These are phyloP conservation scores for Hipposideros armiger DNA, from an alignment of 2,113 vertebrate species.

Conservation along the genomic window DNA sequence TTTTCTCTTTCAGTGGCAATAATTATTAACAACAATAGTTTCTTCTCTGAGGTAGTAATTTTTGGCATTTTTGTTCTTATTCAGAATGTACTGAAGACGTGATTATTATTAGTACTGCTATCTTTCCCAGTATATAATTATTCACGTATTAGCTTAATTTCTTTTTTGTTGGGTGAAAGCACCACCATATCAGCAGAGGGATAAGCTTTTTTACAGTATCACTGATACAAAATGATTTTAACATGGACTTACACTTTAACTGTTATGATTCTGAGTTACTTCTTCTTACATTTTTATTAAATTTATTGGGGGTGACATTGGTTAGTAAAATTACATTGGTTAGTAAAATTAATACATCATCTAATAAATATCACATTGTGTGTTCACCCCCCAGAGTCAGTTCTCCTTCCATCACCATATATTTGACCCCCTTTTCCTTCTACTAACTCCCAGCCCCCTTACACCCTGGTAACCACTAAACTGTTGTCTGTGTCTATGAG, in stretches of 20 bases:
- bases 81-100: constrained; percentile 11
- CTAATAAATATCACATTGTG: no score
- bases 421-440: no score
- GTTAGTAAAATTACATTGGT: no score
- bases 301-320: no score
- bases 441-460: no score
- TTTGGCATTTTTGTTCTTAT: constrained; percentile 69
- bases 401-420: no score
- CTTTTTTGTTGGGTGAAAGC: not conserved
- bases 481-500: no score
- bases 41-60: constrained; percentile 58
- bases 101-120: not conserved
- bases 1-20: constrained; percentile 63
- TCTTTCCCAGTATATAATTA: not conserved
- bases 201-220: not conserved
- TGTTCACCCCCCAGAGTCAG: no score
- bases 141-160: constrained; percentile 57
- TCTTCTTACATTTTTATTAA: no score
- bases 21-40: constrained; percentile 61
- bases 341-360: no score
- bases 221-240: not conserved
- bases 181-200: not conserved
- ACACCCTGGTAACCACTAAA: no score
- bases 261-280: not conserved
- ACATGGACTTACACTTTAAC: not conserved